These are phyloP conservation scores for Apodemia mormo DNA, from an alignment of 2,888 invertebrate genomes.

Conservation along the genomic window DNA sequence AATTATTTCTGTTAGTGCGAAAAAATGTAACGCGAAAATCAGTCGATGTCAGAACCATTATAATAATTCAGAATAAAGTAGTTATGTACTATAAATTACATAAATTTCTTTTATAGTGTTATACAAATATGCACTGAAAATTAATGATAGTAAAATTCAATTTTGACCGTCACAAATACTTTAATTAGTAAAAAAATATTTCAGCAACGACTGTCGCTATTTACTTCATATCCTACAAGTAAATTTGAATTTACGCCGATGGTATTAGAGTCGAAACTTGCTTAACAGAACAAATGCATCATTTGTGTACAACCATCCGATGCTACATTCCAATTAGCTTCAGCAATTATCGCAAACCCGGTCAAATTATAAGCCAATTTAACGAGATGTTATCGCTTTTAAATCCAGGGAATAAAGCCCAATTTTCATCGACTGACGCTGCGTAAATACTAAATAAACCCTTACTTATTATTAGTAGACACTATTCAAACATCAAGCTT, in stretches of 20 bases:
- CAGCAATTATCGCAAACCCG: constrained; percentile 31
- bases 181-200: constrained; percentile 2
- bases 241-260: neutral
- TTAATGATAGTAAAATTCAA: too few relatives aligned
- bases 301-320: constrained; percentile 23
- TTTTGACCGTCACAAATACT: neutral
- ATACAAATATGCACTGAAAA: too few relatives aligned
- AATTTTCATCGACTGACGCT: neutral
- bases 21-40: too few relatives aligned
- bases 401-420: neutral
- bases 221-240: neutral
- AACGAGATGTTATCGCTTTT: constrained; percentile 1
- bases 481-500: neutral
- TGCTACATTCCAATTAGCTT: constrained; percentile 31
- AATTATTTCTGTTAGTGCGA: too few relatives aligned
- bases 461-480: neutral
- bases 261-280: neutral
- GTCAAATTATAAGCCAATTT: constrained; percentile 24
- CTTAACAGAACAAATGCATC: neutral
- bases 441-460: neutral
- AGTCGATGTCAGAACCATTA: too few relatives aligned
- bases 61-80: too few relatives aligned
- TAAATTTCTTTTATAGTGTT: too few relatives aligned
- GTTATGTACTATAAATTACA: too few relatives aligned
- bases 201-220: neutral